A percentile compares a stretch with the other conserved stretches of the same genome.
Conservation (phyloP, 2,113 vertebrate species). For the Triplophysa tibetana region DNA sequence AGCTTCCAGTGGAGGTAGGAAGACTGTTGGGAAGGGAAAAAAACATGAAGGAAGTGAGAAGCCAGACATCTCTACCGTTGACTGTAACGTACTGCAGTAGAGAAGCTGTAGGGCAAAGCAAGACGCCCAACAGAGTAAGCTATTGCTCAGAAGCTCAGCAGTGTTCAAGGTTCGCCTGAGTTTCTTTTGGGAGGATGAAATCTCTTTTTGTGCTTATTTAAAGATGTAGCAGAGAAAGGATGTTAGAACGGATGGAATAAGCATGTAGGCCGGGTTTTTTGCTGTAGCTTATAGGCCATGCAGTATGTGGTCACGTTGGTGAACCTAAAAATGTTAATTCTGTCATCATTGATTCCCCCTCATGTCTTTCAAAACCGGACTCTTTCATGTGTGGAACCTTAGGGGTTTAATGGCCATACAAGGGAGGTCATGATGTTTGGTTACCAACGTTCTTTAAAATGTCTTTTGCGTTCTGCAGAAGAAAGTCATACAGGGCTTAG, state of each 20-base stretch:
- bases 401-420: too few species aligned
- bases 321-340: too few species aligned
- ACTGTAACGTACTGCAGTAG: background rate
- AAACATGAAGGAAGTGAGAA: slow-evolving; percentile 13
- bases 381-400: too few species aligned
- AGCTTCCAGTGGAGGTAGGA: slow-evolving; percentile 25
- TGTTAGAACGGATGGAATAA: background rate
- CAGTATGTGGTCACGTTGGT: background rate
- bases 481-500: too few species aligned
- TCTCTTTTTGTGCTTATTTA: background rate
- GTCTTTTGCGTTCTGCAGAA: too few species aligned
- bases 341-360: too few species aligned
- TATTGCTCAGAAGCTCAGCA: slow-evolving; percentile 25
- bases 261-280: background rate
- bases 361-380: too few species aligned
- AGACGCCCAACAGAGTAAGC: background rate
- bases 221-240: background rate
- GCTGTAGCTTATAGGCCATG: background rate
- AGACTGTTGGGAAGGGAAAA: background rate
- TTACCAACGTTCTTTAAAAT: too few species aligned
- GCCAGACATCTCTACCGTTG: background rate
- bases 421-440: too few species aligned
- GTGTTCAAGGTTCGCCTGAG: background rate
- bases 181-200: slow-evolving; percentile 16
- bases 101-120: slow-evolving; percentile 8